These are phyloP conservation scores for Lathamus discolor DNA, from an alignment of 2,113 vertebrate genomes.

Conservation along the genomic window DNA sequence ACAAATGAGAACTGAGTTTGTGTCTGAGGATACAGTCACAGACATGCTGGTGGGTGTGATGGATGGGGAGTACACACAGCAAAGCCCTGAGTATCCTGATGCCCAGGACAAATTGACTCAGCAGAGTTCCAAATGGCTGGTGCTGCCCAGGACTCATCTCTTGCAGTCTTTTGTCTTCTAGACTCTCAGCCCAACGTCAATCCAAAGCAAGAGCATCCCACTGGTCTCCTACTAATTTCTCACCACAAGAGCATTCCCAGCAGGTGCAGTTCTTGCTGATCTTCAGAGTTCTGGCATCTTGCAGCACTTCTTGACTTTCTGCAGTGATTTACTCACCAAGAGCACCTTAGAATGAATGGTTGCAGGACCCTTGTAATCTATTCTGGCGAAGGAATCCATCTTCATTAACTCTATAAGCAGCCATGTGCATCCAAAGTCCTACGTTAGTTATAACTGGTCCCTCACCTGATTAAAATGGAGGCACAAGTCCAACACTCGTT, in stretches of 20 bases:
- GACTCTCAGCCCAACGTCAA: not conserved
- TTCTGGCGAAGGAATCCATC: constrained; percentile 17
- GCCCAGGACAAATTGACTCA: not conserved
- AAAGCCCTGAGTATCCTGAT: not conserved
- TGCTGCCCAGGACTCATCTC: not conserved
- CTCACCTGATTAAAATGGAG: constrained; percentile 23
- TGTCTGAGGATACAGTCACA: not conserved
- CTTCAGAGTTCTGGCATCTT: not conserved
- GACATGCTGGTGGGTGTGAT: not conserved
- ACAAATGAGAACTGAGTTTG: not conserved
- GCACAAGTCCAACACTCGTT: not conserved
- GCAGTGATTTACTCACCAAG: not conserved
- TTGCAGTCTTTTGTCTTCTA: not conserved
- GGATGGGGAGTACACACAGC: not conserved
- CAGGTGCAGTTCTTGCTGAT: not conserved
- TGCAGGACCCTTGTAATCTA: not conserved
- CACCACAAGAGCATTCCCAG: not conserved
- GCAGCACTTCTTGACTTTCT: not conserved
- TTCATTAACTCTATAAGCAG: constrained; percentile 31
- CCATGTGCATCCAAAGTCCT: not conserved
- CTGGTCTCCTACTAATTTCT: not conserved
- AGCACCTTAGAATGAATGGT: not conserved
- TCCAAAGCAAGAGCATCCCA: not conserved
- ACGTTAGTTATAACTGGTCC: not conserved
- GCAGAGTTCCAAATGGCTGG: not conserved